Evolutionary conservation across 2,113 vertebrate species (phyloP), one percentile per base, ranked within the genome.

Genomic region (Colistium nudipinnis): DNA sequence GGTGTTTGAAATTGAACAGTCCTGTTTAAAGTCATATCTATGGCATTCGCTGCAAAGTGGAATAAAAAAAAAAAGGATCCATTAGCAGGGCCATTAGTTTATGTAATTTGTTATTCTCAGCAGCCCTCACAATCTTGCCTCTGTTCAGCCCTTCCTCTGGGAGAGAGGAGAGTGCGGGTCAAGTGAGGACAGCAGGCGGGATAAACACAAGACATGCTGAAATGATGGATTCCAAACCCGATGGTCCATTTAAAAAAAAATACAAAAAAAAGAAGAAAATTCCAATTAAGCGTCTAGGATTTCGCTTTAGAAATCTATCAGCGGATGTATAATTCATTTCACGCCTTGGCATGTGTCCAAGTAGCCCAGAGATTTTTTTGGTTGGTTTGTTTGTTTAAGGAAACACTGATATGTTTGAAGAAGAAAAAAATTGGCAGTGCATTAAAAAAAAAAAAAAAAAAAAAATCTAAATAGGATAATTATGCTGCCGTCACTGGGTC

Each of bases 11-110:
- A 81, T 56, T 19, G 41, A 70, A 51, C 62, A 27, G 62, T 64
- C 67, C 62, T 77, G 78, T 70, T 89, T 57, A 81, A 64, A 59
- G 70, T 82, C 81, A 82, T 54, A 62, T 43, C 64, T 51, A 22
- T 56, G 75, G 71, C 54, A 61, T 71, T 62, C 10, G 31, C 36
- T 63, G 30, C 72, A 7, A 61, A 3, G 3, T 28, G 31, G 56
- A 52, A n/a, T n/a, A n/a, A n/a, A n/a, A n/a, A n/a, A n/a, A n/a
- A n/a, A n/a, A 61, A 67, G 7, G 17, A 48, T 76, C 73, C 70
- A 83, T 87, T 80, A 78, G n/a, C 13, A 10, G 48, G 22, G 49
- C 69, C 57, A 78, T 90, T 84, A 76, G 60, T 85, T 84, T 71
- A 71, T 36, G 7, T 77, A 68, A 83, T 83, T 67, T 76, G 68